Evolutionary conservation across 2,797 vertebrate genomes (phyloP).

Genomic region (Gadopsis bispinosus): DNA sequence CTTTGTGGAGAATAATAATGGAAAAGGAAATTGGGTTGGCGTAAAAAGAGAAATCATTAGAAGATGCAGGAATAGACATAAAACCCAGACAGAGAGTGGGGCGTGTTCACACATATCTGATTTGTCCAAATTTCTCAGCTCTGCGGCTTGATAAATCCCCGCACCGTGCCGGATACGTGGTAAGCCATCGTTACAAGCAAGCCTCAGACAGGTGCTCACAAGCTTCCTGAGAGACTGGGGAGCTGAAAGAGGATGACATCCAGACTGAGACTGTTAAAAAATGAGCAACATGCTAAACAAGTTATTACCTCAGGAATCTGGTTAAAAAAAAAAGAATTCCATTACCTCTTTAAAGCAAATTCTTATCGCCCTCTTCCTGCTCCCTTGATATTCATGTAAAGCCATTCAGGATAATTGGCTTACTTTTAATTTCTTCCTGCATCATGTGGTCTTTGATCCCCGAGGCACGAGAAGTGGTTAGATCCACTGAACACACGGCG

Average conservation of each 20-base stretch:
- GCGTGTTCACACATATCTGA: slow-evolving; percentile 72
- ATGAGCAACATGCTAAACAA: slow-evolving; percentile 19
- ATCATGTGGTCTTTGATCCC: slow-evolving; percentile 67
- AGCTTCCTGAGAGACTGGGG: slow-evolving; percentile 46
- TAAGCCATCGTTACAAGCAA: slow-evolving; percentile 58
- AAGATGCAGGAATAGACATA: slow-evolving; percentile 52
- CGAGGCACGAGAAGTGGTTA: slow-evolving; percentile 42
- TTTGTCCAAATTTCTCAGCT: slow-evolving; percentile 72
- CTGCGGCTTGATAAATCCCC: slow-evolving; percentile 73
- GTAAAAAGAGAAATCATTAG: slow-evolving; percentile 35
- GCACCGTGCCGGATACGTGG: slow-evolving; percentile 48
- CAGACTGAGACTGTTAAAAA: slow-evolving; percentile 34
- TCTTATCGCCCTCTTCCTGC: slow-evolving; percentile 29
- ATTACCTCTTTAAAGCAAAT: slow-evolving; percentile 44
- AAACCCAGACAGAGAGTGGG: slow-evolving; percentile 41
- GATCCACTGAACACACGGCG: slow-evolving; percentile 52
- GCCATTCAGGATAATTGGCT: slow-evolving; percentile 70
- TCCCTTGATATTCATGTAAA: slow-evolving; percentile 50
- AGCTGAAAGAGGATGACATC: slow-evolving; percentile 50
- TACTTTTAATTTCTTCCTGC: slow-evolving; percentile 66
- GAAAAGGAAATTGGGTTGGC: slow-evolving; percentile 57
- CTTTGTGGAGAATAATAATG: slow-evolving; percentile 54
- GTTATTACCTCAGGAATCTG: slow-evolving; percentile 36
- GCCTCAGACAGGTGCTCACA: slow-evolving; percentile 68
- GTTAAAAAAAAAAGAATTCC: slow-evolving; percentile 31